phyloP scores from a whole-genome alignment of 2,797 vertebrate species.

The Manis crassicaudata region DNA sequence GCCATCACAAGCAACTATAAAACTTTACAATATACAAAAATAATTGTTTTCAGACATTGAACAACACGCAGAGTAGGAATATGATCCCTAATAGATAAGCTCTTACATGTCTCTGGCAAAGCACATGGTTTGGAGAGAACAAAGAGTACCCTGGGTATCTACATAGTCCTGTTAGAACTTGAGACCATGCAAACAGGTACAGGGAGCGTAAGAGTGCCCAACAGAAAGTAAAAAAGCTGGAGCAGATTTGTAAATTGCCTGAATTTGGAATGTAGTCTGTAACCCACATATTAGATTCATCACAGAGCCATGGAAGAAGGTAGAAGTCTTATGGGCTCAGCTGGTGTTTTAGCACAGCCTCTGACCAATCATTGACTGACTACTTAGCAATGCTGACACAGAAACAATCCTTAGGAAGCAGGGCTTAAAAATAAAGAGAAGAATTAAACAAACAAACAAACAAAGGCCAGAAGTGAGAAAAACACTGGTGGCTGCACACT shows the following conservation, averaged over 20 bases:
- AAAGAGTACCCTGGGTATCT: neutral
- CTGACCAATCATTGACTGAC: neutral
- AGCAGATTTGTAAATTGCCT: neutral
- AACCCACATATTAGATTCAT: neutral
- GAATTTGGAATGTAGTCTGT: neutral
- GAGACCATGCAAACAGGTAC: neutral
- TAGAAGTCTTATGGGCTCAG: neutral
- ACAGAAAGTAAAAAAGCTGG: neutral
- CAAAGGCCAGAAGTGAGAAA: neutral
- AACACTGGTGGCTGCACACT: neutral
- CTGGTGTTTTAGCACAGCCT: neutral
- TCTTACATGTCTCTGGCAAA: neutral
- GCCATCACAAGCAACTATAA: neutral
- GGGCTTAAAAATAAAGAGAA: conserved; percentile 33
- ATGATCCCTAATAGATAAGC: neutral
- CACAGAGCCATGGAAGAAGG: neutral
- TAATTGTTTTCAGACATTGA: neutral
- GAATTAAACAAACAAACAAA: neutral
- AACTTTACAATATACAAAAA: neutral
- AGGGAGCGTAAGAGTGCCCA: neutral
- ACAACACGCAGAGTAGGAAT: neutral
- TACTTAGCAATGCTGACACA: neutral
- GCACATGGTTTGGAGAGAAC: neutral
- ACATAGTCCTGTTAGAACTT: neutral
- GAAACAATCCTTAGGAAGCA: neutral